phyloP scores from a whole-genome alignment of 2,888 invertebrate genomes.

The Scaeva pyrastri region DNA sequence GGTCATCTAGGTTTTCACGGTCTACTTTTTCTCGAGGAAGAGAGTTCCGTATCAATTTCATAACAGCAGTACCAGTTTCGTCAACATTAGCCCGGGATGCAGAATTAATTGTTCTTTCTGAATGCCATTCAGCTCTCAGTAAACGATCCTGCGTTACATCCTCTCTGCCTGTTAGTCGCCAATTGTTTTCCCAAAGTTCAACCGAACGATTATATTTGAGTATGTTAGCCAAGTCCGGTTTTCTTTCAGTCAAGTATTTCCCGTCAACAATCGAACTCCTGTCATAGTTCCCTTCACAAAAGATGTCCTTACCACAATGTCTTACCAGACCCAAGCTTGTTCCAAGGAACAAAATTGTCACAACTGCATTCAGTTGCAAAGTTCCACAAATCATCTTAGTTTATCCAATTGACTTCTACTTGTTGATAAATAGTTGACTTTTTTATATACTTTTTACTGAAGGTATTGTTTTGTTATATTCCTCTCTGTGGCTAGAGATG shows the following conservation, averaged over 20 bases:
- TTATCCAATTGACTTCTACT: conserved; percentile 24
- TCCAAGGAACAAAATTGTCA: conserved; percentile 76
- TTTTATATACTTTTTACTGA: not conserved
- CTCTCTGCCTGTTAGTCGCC: conserved; percentile 71
- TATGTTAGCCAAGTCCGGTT: not conserved
- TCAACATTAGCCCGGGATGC: conserved; percentile 28
- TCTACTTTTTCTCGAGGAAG: too few species aligned
- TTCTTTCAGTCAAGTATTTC: not conserved
- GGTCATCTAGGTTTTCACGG: not conserved
- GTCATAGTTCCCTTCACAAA: conserved; percentile 66
- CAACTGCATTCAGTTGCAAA: conserved; percentile 78
- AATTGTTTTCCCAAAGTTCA: conserved; percentile 63
- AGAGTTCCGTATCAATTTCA: not conserved
- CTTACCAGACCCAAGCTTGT: conserved; percentile 74
- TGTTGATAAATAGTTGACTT: not conserved
- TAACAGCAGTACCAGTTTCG: conserved; percentile 12
- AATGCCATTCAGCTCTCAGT: conserved; percentile 70
- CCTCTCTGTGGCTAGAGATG: conserved; percentile 55
- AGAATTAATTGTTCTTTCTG: not conserved
- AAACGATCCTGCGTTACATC: conserved; percentile 62
- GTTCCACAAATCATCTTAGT: conserved; percentile 77
- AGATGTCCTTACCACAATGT: conserved; percentile 52
- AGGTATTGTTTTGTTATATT: conserved; percentile 23
- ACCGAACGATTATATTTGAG: conserved; percentile 5
- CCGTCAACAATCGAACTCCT: not conserved